These are phyloP conservation scores for Cotesia congregata DNA, from an alignment of 2,888 invertebrate genomes.

Conservation along the genomic window DNA sequence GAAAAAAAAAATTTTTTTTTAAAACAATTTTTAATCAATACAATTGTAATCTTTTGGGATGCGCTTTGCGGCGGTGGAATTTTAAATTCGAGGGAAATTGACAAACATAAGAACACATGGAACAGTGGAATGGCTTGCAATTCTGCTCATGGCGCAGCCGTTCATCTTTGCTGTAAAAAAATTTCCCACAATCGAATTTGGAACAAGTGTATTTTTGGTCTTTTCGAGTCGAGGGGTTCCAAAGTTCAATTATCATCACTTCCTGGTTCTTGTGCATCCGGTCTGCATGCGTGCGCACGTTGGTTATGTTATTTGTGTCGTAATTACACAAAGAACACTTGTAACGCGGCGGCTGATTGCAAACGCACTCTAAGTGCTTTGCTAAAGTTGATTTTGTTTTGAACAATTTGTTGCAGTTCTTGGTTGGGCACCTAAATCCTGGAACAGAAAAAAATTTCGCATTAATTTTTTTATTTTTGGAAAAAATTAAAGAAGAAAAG, in stretches of 20 bases:
- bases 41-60: too few relatives aligned
- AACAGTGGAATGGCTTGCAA: not conserved
- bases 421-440: not conserved
- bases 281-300: constrained; percentile 59
- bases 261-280: not conserved
- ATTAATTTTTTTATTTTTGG: too few relatives aligned
- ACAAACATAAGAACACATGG: not conserved
- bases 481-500: too few relatives aligned
- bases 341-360: constrained; percentile 65
- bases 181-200: not conserved
- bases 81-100: not conserved
- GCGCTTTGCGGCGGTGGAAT: too few relatives aligned
- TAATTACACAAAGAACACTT: constrained; percentile 66
- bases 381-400: not conserved
- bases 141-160: not conserved
- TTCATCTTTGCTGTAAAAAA: not conserved
- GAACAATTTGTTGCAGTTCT: not conserved
- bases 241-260: not conserved
- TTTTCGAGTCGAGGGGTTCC: not conserved
- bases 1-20: too few relatives aligned
- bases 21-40: too few relatives aligned
- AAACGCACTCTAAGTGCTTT: constrained; percentile 64
- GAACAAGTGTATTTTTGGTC: not conserved
- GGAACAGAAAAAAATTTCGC: not conserved
- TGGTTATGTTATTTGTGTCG: constrained; percentile 63